Base-by-base conservation (phyloP, 2,797 vertebrate species). In the Sebastes aleutianus region DNA sequence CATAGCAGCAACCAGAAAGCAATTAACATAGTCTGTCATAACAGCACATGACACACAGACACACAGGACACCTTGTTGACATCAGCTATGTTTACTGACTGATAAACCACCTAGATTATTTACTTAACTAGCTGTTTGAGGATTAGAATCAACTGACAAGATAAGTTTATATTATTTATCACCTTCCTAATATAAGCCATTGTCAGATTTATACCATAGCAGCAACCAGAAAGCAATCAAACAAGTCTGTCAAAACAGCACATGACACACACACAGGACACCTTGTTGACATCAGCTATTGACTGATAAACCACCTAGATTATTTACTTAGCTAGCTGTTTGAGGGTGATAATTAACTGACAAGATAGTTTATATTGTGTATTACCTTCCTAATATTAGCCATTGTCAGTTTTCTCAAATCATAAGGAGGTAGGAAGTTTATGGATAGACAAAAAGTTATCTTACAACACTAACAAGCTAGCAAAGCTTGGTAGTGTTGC, bases 401-500 rank as follows among this genome's bases (percentile, higher is more conserved):
- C 26, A 1, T 3, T 20, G 11, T 2, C n/a, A 57, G 9, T 26
- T n/a, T 22, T 14, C 2, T 22, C 12, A 11, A 26, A 31, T 58
- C 10, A 54, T 2, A 20, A 26, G 11, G 39, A 34, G 6, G n/a
- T 1, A 26, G 34, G 6, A 59, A 61, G 58, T 79, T 76, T 39
- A 20, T 4, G 8, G 8, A 29, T n/a, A 20, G 12, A 11, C 16
- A 24, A 22, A 22, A 85, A 36, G 81, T 81, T 65, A 71, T 76
- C 78, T n/a, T 68, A 54, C 34, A 61, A 5, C 29, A 36, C 12
- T 11, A 16, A 26, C 57, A 71, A 53, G 71, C 75, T 83, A 86
- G 61, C 84, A 26, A 4, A 0, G 36, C 0, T 36, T 36, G 36
- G 0, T 36, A 36, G 36, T 36, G 36, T 36, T 36, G 36, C 36